phyloP scores from a whole-genome alignment of 2,113 vertebrate species.

The Lycaon pictus region DNA sequence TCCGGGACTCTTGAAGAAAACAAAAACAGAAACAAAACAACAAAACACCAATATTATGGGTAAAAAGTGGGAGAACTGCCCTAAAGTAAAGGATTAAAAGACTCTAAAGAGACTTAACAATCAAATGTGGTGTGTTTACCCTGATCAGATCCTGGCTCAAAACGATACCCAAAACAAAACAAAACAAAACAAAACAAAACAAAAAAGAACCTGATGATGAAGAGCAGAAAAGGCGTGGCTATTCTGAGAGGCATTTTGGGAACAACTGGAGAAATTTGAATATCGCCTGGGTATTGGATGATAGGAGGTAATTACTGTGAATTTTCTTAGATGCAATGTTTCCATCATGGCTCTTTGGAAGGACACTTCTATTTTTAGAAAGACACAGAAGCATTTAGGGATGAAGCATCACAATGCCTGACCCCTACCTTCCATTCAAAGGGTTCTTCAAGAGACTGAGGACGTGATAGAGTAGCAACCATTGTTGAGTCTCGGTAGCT shows the following conservation, averaged over 20 bases:
- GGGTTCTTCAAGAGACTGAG: not conserved
- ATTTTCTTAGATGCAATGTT: not conserved
- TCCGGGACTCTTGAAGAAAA: not conserved
- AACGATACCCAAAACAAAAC: not conserved
- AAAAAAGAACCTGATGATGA: not conserved
- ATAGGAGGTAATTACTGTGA: not conserved
- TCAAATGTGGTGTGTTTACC: not conserved
- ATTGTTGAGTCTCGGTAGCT: not conserved
- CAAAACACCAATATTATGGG: not conserved
- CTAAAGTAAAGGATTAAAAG: not conserved
- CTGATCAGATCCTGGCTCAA: not conserved
- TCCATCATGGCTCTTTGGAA: not conserved
- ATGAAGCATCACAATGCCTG: not conserved
- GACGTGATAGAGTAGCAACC: not conserved
- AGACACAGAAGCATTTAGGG: not conserved
- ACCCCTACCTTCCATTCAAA: not conserved
- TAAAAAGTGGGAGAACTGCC: not conserved
- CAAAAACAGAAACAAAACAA: not conserved
- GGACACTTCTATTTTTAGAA: not conserved
- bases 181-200: no score
- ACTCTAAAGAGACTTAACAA: not conserved
- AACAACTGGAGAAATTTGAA: not conserved
- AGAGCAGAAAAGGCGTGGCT: not conserved
- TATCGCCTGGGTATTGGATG: not conserved
- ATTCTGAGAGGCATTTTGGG: not conserved